Evolutionary conservation across 2,888 invertebrate species (phyloP).

Genomic region (Clistopyga incitator): DNA sequence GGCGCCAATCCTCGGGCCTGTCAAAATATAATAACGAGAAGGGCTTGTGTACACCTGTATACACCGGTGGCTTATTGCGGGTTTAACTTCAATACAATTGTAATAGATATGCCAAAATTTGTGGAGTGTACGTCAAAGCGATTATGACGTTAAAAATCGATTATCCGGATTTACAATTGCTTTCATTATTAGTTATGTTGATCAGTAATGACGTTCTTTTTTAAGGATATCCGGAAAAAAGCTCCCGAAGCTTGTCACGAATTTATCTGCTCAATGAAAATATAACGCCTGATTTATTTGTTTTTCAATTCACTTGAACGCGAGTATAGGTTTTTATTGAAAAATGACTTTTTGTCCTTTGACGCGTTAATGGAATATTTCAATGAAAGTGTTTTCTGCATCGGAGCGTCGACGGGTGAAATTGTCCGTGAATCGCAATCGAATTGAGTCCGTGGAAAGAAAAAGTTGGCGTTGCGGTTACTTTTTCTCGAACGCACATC

Average conservation of each 20-base stretch:
- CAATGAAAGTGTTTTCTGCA: constrained; percentile 4
- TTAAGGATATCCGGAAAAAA: too few species aligned
- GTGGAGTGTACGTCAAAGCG: neutral
- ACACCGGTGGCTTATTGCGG: constrained; percentile 1
- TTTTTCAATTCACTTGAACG: neutral
- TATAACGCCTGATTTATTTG: neutral
- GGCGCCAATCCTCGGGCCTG: neutral
- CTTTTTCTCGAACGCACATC: constrained; percentile 54
- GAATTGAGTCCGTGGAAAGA: neutral
- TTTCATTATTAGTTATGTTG: too few species aligned
- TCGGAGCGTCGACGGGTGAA: neutral
- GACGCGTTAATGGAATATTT: neutral
- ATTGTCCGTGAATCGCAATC: constrained; percentile 23
- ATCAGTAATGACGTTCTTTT: too few species aligned
- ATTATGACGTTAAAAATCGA: neutral
- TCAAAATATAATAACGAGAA: constrained; percentile 31
- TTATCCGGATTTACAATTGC: too few species aligned
- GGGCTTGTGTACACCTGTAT: constrained; percentile 12
- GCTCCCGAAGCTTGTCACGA: too few species aligned
- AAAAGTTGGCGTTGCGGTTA: constrained; percentile 21
- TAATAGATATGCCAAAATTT: neutral
- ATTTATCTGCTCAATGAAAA: too few species aligned
- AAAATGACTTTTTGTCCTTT: neutral
- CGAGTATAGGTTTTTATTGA: neutral
- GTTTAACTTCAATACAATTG: neutral